Base-by-base conservation (phyloP, 2,797 vertebrate genomes). In the Paratrypauchen microcephalus region DNA sequence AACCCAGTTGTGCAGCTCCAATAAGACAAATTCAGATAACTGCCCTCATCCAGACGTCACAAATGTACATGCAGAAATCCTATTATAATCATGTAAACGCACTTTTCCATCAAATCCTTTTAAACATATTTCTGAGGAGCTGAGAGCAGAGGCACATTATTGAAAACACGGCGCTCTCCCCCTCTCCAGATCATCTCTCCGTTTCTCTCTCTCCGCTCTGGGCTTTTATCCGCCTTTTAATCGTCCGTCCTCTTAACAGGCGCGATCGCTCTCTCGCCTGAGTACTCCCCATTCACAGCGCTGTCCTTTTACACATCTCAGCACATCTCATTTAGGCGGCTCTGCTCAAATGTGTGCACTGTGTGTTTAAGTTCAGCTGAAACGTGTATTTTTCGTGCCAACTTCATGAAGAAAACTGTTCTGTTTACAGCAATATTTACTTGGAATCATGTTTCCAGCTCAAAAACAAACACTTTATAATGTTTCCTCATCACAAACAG, bases 201-300 rank as follows among this genome's bases (percentile, higher is more conserved):
- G 11, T 88, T 86, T 77, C 76, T 76, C 60, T 12, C 80, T 82
- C 64, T 36, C 28, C 59, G 11, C 21, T 79, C 78, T 39, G 78
- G 52, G 81, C 73, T 79, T 89, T 87, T 89, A 89, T 88, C 87
- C 81, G 79, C 73, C 80, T 78, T 86, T 85, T 65, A 65, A 85
- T 83, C 81, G 13, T 63, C 73, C 50, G 67, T 79, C 79, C 85
- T 79, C 86, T 85, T 89, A 79, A 88, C 77, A 86, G 82, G 83
- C 86, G 76, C 82, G 87, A 82, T 75, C 70, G 68, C 72, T 76
- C 79, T 83, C 72, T 58, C 79, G 57, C 77, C 77, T 80, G 87
- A 87, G 82, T 73, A 75, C 45, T 7, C 78, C 19, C 70, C 70
- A 68, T 82, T 73, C 57, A 58, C 71, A 57, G 71, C 74, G 62